Evolutionary conservation across 2,888 invertebrate species (phyloP), one percentile per base, ranked within the genome.

Genomic region (Drosophila eohydei): DNA sequence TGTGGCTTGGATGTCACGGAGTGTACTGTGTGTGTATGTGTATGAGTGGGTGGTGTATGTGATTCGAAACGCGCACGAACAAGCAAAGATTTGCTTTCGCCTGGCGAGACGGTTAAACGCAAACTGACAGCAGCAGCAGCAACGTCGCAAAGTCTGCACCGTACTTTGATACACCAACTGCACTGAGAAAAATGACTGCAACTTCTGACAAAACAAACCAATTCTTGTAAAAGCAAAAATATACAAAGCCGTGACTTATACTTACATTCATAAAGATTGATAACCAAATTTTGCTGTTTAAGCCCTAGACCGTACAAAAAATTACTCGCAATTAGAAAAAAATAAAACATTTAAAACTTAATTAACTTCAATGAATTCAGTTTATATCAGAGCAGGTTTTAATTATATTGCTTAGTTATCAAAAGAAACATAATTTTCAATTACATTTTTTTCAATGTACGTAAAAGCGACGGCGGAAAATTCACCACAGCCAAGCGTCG

Each of bases 401-500:
- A 7, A 16, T 11, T 21, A 50, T 1, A 1, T 1, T 21, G 1
- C 26, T 26, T 43, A 21, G 12, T 44, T 26, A 26, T 26, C 21
- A 26, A 12, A 26, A 5, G 26, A 12, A 32, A n/a, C 4, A 0
- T 1, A n/a, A 16, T 11, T 34, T 21, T 12, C 6, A 32, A 21
- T 6, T 7, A 11, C 2, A 28, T 40, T 28, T 38, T 16, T 11
- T 43, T 60, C 60, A 58, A 71, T 71, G 78, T 30, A 26, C 0
- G 4, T 6, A 41, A 55, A 7, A 63, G 57, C 41, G 32, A 43
- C 21, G 38, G 16, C 40, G 54, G 4, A 1, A 66, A 75, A 82
- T 63, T 74, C 83, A 84, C 83, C 83, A 84, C 76, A 78, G 75
- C 74, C 87, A 84, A 74, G 71, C 32, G 65, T 61, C 78, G 57